Conservation (phyloP, 2,797 vertebrate genomes). For the Mormyrops attenuatus region DNA sequence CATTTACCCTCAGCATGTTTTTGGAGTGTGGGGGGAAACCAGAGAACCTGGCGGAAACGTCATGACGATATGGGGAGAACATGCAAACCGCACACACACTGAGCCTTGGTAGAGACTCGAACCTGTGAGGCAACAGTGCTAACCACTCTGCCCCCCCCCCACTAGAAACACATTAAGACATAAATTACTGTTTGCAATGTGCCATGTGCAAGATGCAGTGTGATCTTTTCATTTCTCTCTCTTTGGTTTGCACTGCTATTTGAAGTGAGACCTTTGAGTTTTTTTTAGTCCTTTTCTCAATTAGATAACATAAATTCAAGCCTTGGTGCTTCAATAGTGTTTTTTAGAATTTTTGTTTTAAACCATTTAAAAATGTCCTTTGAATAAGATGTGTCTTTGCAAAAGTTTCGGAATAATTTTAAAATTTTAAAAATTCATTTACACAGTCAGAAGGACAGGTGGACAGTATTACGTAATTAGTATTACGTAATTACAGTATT, state of each 20-base stretch:
- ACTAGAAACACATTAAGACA: neutral
- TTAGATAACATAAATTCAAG: neutral
- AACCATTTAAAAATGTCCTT: neutral
- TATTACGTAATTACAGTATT: neutral
- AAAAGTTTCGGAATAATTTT: neutral
- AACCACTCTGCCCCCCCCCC: neutral
- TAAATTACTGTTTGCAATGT: neutral
- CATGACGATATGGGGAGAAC: neutral
- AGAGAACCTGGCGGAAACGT: neutral
- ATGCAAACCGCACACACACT: neutral
- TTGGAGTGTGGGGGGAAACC: neutral
- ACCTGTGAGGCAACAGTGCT: neutral
- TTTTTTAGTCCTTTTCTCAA: neutral
- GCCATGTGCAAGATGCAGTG: neutral
- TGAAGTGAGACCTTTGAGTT: neutral
- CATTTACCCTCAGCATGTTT: neutral
- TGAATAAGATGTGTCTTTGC: neutral
- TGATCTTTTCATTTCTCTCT: neutral
- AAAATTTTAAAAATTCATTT: neutral
- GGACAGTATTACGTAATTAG: neutral
- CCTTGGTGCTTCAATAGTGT: neutral
- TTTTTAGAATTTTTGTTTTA: neutral
- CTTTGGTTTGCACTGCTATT: neutral
- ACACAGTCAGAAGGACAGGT: neutral
- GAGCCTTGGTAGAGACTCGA: neutral